Conservation (phyloP, 2,888 invertebrate species). For the Brenthis daphne region DNA sequence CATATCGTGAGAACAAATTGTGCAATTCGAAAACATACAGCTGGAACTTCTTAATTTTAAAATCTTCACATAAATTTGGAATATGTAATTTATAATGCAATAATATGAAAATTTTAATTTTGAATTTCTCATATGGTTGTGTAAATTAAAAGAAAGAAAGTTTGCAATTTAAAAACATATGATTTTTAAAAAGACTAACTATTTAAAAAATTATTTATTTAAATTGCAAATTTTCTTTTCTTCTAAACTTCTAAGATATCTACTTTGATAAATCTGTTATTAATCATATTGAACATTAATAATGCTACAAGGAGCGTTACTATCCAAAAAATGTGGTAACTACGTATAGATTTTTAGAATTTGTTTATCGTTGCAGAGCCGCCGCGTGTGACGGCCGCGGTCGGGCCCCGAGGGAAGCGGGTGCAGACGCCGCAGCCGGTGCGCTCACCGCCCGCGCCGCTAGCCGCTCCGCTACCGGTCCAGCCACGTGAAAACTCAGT, state of each 20-base stretch:
- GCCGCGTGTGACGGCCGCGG: constrained; percentile 69
- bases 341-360: too few relatives aligned
- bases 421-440: constrained; percentile 66
- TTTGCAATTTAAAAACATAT: too few relatives aligned
- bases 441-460: constrained; percentile 55
- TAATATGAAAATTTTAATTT: constrained; percentile 1
- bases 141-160: too few relatives aligned
- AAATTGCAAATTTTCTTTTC: too few relatives aligned
- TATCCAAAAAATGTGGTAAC: too few relatives aligned
- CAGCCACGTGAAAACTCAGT: constrained; percentile 58
- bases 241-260: too few relatives aligned
- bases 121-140: too few relatives aligned
- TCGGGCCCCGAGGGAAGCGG: constrained; percentile 72
- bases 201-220: too few relatives aligned
- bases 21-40: constrained; percentile 51
- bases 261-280: too few relatives aligned
- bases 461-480: constrained; percentile 50
- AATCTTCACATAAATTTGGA: background rate
- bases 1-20: constrained; percentile 47
- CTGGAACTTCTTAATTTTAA: constrained; percentile 46
- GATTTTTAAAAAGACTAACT: too few relatives aligned
- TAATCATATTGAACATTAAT: too few relatives aligned
- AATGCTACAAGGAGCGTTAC: too few relatives aligned
- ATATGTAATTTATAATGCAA: background rate
- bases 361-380: constrained; percentile 56